Conservation (phyloP, 2,113 vertebrate species). For the Gymnogyps californianus region DNA sequence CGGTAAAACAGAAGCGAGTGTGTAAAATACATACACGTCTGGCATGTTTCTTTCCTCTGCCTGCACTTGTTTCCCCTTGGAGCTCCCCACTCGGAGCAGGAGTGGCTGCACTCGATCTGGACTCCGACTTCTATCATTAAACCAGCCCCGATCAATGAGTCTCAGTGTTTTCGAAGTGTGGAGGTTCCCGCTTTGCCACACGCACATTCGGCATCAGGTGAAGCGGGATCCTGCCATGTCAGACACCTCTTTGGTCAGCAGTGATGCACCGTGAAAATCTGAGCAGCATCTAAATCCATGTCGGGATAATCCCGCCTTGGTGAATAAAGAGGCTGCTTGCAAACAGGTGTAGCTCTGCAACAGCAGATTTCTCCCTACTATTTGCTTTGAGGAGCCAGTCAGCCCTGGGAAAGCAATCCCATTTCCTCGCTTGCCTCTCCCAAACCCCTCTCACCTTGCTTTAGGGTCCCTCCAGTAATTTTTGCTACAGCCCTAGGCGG, state of each 20-base stretch:
- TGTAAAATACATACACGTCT: neutral
- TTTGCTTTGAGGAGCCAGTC: neutral
- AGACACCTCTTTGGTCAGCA: neutral
- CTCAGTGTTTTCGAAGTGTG: neutral
- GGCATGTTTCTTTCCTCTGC: neutral
- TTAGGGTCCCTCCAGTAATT: neutral
- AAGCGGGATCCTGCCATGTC: neutral
- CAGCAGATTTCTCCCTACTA: neutral
- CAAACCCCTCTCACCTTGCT: neutral
- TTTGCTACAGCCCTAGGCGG: neutral
- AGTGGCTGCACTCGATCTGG: fast-evolving
- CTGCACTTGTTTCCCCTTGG: neutral
- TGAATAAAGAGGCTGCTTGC: constrained; percentile 36
- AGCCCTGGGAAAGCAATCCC: neutral
- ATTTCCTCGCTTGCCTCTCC: fast-evolving
- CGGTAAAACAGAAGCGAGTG: constrained; percentile 22
- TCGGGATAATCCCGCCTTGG: neutral
- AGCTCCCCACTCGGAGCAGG: neutral
- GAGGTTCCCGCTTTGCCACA: neutral
- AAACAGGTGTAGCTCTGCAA: constrained; percentile 22
- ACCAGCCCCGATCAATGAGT: neutral
- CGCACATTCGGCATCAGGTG: fast-evolving
- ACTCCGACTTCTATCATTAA: neutral
- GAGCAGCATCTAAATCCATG: neutral
- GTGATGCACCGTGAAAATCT: neutral